Conservation (phyloP, 2,797 vertebrate species). For the Oryzias dopingdopingensis region DNA sequence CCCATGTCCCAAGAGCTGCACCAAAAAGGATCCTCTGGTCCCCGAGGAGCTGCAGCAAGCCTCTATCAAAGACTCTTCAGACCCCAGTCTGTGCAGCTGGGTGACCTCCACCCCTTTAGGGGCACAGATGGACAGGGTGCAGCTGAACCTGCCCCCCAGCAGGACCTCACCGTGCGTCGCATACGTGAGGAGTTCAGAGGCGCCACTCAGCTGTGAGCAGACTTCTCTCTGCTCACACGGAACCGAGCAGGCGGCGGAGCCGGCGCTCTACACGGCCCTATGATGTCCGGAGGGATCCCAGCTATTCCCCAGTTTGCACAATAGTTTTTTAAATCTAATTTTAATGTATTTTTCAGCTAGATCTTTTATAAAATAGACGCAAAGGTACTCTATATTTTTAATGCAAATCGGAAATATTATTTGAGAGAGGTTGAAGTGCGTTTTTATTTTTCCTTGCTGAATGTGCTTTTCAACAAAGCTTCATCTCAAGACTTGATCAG, state of each 20-base stretch:
- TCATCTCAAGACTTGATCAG: conserved; percentile 50
- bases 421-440: conserved; percentile 52
- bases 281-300: conserved; percentile 66
- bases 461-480: conserved; percentile 19
- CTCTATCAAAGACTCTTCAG: conserved; percentile 41
- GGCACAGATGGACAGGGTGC: conserved; percentile 62
- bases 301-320: conserved; percentile 86
- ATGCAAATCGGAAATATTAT: conserved; percentile 52
- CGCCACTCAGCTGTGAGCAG: conserved; percentile 55
- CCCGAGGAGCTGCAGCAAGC: conserved; percentile 29
- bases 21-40: conserved; percentile 51
- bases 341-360: conserved; percentile 72
- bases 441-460: conserved; percentile 20
- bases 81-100: conserved; percentile 72
- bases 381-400: conserved; percentile 80
- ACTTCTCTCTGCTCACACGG: conserved; percentile 20
- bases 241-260: conserved; percentile 42
- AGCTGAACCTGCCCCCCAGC: conserved; percentile 69
- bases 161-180: conserved; percentile 63
- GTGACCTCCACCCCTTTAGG: conserved; percentile 80
- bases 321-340: conserved; percentile 59
- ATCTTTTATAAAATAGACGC: conserved; percentile 73
- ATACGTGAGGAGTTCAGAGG: conserved; percentile 56
- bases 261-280: conserved; percentile 74
- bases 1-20: conserved; percentile 37